Conservation (phyloP, 2,888 invertebrate genomes). For the Pyrgus malvae region DNA sequence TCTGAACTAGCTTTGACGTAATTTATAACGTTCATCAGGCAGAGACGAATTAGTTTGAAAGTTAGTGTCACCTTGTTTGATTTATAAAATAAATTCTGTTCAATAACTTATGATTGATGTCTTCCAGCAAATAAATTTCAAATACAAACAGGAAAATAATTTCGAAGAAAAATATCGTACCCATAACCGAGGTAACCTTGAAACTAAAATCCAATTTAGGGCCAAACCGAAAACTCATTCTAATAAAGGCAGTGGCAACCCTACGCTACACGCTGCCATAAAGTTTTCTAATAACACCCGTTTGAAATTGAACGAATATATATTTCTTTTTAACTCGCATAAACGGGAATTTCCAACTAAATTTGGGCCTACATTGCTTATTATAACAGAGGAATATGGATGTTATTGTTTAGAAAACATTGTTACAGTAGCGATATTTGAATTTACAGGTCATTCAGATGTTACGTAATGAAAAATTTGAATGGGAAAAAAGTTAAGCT, state of each 20-base stretch:
- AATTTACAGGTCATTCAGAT: too few species aligned
- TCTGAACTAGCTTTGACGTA: too few species aligned
- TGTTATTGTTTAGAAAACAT: background rate
- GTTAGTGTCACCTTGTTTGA: too few species aligned
- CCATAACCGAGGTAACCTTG: background rate
- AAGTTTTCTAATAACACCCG: slow-evolving; percentile 44
- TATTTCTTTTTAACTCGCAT: slow-evolving; percentile 37
- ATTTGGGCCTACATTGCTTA: background rate
- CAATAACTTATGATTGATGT: too few species aligned
- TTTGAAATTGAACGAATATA: slow-evolving; percentile 41
- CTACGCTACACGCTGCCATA: slow-evolving; percentile 29
- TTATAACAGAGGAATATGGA: background rate
- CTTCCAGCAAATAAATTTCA: too few species aligned
- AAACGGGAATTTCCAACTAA: slow-evolving; percentile 27
- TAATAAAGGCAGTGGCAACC: slow-evolving; percentile 24
- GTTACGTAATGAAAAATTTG: too few species aligned
- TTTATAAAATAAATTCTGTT: too few species aligned
- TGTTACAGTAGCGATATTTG: background rate
- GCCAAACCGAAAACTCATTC: background rate
- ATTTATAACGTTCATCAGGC: too few species aligned
- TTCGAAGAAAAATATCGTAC: background rate
- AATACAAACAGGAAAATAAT: background rate
- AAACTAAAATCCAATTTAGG: background rate
- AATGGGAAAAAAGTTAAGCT: too few species aligned
- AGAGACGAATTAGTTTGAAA: too few species aligned